Percentiles rank a stretch among this genome's conserved stretches.
phyloP scores from a whole-genome alignment of 2,113 vertebrate species.

The Equus quagga region DNA sequence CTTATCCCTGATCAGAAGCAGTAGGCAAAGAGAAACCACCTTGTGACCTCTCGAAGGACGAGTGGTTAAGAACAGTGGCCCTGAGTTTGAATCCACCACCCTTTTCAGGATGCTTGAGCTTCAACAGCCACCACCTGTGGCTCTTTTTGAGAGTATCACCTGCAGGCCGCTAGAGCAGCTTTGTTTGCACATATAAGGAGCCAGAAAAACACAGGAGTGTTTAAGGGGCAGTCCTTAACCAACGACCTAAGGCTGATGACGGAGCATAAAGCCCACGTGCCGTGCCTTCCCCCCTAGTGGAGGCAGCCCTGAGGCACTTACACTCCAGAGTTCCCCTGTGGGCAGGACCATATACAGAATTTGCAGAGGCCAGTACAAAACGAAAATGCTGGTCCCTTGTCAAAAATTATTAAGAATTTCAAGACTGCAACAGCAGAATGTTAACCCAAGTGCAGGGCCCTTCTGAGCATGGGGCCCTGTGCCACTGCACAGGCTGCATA shows the following conservation, averaged over 20 bases:
- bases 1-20: neutral
- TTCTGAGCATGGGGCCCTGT: no score
- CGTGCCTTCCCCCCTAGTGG: accelerated
- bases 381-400: neutral
- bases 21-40: neutral
- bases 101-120: neutral
- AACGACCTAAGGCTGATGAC: neutral
- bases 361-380: neutral
- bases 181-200: neutral
- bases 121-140: neutral
- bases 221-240: neutral
- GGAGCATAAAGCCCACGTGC: accelerated
- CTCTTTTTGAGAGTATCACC: neutral
- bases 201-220: neutral
- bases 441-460: no score
- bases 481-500: accelerated
- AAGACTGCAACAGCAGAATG: neutral
- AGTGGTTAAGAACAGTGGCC: neutral
- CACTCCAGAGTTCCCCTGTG: no score
- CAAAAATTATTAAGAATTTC: neutral
- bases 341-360: neutral
- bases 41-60: neutral
- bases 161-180: accelerated
- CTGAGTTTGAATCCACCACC: neutral
- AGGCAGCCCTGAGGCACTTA: neutral